A percentile compares a stretch with the other conserved stretches of the same genome.
Conservation (phyloP, 2,888 invertebrate species). For the Neoascia interrupta region DNA sequence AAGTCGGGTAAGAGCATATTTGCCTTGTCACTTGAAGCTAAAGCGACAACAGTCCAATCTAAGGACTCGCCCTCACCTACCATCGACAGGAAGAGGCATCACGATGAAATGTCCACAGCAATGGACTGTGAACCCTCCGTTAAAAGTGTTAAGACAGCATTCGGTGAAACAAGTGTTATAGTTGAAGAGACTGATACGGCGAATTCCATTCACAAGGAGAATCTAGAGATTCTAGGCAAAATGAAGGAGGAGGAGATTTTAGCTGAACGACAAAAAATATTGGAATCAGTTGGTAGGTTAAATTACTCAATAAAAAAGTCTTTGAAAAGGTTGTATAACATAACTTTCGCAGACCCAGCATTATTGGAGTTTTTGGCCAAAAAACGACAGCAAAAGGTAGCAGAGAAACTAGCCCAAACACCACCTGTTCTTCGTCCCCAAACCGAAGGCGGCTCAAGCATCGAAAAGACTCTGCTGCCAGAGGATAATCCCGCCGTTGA, state of each 20-base stretch:
- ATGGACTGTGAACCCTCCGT: constrained; percentile 64
- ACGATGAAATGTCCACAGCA: constrained; percentile 42
- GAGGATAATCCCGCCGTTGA: constrained; percentile 80
- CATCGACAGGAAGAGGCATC: constrained; percentile 23
- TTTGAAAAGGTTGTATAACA: neutral
- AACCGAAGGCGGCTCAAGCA: neutral
- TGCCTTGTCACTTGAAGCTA: constrained; percentile 80
- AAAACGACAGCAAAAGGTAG: constrained; percentile 70
- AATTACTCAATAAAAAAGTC: neutral
- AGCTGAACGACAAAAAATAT: constrained; percentile 85
- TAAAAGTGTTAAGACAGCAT: constrained; percentile 39
- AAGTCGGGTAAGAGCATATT: constrained; percentile 81
- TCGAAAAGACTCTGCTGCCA: constrained; percentile 38
- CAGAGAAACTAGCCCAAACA: neutral
- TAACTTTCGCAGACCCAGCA: constrained; percentile 75
- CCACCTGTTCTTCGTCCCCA: neutral
- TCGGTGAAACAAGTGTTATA: constrained; percentile 71
- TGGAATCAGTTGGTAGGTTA: constrained; percentile 79
- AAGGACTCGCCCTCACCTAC: too few relatives aligned
- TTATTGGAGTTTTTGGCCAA: constrained; percentile 73
- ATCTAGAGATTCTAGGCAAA: constrained; percentile 83
- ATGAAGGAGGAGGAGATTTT: constrained; percentile 89
- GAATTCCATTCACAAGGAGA: constrained; percentile 86
- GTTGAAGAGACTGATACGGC: constrained; percentile 81
- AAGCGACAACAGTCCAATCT: too few relatives aligned